Evolutionary conservation across 1,140 invertebrate genomes (phyloP).

Genomic region (Fopius arisanus): DNA sequence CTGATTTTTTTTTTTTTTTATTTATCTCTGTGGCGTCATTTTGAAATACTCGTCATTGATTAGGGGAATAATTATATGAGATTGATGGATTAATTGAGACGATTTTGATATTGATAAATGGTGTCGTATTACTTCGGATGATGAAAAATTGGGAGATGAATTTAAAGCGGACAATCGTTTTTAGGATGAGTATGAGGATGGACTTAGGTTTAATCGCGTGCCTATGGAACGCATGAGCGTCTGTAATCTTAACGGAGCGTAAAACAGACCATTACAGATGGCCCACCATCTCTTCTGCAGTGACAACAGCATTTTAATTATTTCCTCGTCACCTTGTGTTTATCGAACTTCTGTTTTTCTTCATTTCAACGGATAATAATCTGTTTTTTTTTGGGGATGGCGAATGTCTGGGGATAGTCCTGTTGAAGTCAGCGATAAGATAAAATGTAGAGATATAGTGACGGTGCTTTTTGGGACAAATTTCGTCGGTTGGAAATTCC

Average conservation of each 20-base stretch:
- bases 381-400: neutral
- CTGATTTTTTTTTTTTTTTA: neutral
- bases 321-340: conserved; percentile 27
- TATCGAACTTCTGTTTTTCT: conserved; percentile 5
- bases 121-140: no score
- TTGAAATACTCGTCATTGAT: neutral
- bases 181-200: conserved; percentile 17
- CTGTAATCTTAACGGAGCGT: conserved; percentile 59
- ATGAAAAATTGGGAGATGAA: neutral
- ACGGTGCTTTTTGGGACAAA: no score
- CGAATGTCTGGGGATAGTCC: conserved; percentile 15
- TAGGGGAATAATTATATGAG: no score
- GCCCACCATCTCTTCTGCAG: conserved; percentile 42
- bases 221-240: conserved; percentile 35
- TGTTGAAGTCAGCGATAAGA: conserved; percentile 20
- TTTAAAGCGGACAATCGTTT: neutral
- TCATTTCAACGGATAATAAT: neutral
- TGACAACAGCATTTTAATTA: conserved; percentile 58
- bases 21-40: neutral
- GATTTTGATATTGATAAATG: no score
- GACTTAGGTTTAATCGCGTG: conserved; percentile 45
- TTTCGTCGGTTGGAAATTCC: no score
- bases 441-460: neutral
- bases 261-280: conserved; percentile 62
- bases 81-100: no score